phyloP scores from a whole-genome alignment of 2,797 vertebrate species.

The Spheniscus humboldti region DNA sequence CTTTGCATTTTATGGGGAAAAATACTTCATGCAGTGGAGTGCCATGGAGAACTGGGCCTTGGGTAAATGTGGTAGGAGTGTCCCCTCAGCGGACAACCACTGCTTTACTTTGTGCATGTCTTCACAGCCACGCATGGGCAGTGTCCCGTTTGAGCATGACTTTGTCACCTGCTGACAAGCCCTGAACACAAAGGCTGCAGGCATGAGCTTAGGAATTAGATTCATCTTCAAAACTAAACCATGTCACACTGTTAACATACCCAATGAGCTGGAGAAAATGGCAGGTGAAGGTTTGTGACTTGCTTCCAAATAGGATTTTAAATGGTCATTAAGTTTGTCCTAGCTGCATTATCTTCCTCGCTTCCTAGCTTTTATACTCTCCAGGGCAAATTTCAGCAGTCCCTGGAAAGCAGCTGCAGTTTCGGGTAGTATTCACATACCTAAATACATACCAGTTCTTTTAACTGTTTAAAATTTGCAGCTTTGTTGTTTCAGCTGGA shows the following conservation, averaged over 20 bases:
- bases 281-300: background rate
- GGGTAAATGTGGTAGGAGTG: background rate
- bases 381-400: background rate
- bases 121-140: background rate
- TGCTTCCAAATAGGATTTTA: background rate
- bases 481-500: background rate
- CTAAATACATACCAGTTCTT: background rate
- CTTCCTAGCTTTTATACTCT: background rate
- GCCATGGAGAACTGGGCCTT: background rate
- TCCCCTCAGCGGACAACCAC: background rate
- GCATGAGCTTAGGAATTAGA: background rate
- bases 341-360: background rate
- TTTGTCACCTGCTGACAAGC: background rate
- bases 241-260: background rate
- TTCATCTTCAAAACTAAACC: background rate
- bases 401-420: background rate
- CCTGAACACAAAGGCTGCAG: background rate
- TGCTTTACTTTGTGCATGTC: background rate
- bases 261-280: background rate
- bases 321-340: background rate
- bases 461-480: background rate
- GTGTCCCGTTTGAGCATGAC: fast-evolving
- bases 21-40: background rate
- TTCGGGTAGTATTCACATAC: background rate
- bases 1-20: background rate